Base-by-base conservation (phyloP, 2,113 vertebrate species). In the Pyrgilauda ruficollis region DNA sequence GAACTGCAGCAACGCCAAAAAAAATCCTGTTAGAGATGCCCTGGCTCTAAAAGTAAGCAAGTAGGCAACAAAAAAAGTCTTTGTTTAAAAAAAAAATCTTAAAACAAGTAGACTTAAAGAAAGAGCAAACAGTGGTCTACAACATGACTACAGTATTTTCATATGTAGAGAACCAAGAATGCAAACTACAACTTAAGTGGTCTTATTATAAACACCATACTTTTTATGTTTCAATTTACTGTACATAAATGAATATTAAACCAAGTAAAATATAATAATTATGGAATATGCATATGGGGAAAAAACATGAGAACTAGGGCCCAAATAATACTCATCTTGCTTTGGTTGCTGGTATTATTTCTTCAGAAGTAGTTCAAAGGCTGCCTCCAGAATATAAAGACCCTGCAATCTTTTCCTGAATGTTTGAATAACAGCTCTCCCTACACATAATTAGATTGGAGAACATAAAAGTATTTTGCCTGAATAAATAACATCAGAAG, bases 401-500 rank as follows among this genome's bases (percentile, higher is more conserved):
- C 46, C 44, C 52, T 58, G 46, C 55, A 94, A 93, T 17, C 49
- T 87, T 70, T 88, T 79, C 46, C 63, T 85, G 41, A 62, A 33
- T 61, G 22, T 52, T 85, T 91, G 53, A 93, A 73, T 46, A 95
- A 58, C 28, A 79, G 43, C 17, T 77, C 55, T 88, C 50, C 35
- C 46, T 69, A 67, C 9, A 84, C 39, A 63, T 94, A 93, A 96
- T 86, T 74, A 86, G 70, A 83, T 91, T 95, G 84, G 18, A 74
- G 91, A 95, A 87, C 18, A 31, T 72, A 76, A 80, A 86, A 49
- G 66, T 43, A 59, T 95, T 87, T 82, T 55, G 27, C 56, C 84
- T 78, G 64, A 84, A 90, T 83, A 95, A 94, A 85, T 88, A 94
- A 79, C 39, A 96, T 66, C 47, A 80, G 68, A 84, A 91, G 59